Conservation (phyloP, 2,113 vertebrate genomes). For the Platichthys flesus region DNA sequence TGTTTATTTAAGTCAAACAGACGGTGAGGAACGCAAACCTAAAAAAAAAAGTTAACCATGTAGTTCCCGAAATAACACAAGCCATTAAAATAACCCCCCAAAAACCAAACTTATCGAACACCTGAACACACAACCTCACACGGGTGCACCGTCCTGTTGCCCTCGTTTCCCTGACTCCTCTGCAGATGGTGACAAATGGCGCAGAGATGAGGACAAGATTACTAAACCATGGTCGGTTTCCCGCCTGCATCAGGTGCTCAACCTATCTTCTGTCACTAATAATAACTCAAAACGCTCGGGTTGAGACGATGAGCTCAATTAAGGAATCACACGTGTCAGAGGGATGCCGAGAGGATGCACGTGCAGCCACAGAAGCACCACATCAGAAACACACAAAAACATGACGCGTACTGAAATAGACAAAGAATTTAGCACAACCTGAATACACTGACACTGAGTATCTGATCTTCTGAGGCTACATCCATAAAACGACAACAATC, state of each 20-base stretch:
- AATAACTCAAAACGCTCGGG: conserved; percentile 33
- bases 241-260: conserved; percentile 70
- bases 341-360: conserved; percentile 10
- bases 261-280: conserved; percentile 53
- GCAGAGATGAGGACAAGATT: conserved; percentile 69
- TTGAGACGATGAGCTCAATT: conserved; percentile 20
- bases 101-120: conserved; percentile 48
- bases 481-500: no score
- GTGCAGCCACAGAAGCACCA: conserved; percentile 23
- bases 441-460: not conserved
- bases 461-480: conserved; percentile 25
- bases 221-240: conserved; percentile 43
- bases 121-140: conserved; percentile 53
- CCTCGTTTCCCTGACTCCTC: conserved; percentile 55
- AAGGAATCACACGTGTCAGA: conserved; percentile 25
- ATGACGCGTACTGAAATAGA: conserved; percentile 24
- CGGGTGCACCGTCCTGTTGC: conserved; percentile 54
- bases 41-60: conserved; percentile 1
- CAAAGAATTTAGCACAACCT: not conserved
- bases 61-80: conserved; percentile 39
- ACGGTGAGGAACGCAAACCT: conserved; percentile 18
- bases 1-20: conserved; percentile 29
- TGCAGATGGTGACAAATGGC: conserved; percentile 55
- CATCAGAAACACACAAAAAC: conserved; percentile 5
- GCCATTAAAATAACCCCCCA: conserved; percentile 40